Conservation (phyloP, 2,888 invertebrate species). For the Agrenia bidenticulata region DNA sequence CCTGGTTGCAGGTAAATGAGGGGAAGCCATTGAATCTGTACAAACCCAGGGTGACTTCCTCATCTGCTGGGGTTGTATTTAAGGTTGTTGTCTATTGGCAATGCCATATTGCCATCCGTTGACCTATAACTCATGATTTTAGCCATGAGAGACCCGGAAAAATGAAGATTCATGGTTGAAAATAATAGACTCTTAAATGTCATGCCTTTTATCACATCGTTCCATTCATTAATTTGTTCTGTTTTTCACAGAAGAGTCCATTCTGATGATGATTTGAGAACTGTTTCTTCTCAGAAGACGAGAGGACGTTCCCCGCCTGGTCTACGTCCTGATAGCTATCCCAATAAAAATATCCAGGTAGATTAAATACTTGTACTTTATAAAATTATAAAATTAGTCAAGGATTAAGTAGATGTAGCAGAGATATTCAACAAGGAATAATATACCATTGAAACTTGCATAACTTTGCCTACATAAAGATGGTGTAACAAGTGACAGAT, state of each 20-base stretch:
- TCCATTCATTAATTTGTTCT: not conserved
- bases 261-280: conserved; percentile 49
- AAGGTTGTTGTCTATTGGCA: conserved; percentile 6
- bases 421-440: too few relatives aligned
- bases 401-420: too few relatives aligned
- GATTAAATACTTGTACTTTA: too few relatives aligned
- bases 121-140: conserved; percentile 7
- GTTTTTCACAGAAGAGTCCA: conserved; percentile 44
- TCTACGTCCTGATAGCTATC: conserved; percentile 28
- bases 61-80: not conserved
- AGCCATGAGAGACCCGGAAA: conserved; percentile 16
- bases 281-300: conserved; percentile 13
- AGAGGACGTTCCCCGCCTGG: conserved; percentile 32
- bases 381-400: too few relatives aligned
- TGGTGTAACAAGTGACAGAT: too few relatives aligned
- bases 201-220: too few relatives aligned
- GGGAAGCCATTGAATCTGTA: not conserved
- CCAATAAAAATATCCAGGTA: not conserved
- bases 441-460: too few relatives aligned
- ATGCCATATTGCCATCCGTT: not conserved
- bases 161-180: not conserved
- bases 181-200: not conserved
- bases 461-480: too few relatives aligned
- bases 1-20: conserved; percentile 37
- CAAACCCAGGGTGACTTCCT: conserved; percentile 24